Evolutionary conservation across 2,797 vertebrate species (phyloP), one percentile per base, ranked within the genome.

Genomic region (Pteronotus mesoamericanus): DNA sequence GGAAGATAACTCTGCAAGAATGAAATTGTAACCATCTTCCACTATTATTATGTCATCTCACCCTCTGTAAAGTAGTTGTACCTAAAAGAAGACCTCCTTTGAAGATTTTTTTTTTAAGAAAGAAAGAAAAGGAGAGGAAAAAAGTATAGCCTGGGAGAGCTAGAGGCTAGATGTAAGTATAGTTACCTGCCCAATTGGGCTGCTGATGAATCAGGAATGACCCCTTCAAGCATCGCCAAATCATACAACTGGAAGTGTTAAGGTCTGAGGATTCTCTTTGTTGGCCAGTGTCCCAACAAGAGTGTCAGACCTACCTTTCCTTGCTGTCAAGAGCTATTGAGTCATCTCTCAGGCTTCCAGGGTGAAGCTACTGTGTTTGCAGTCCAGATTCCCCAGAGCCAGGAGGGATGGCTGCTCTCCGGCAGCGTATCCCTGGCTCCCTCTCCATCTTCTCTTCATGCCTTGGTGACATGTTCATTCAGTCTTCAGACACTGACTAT

Each of bases 1-100:
- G 44, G 92, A 97, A 88, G 95, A 96, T 85, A 96, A 89, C 59
- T 87, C 86, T 95, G 95, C 87, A 96, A 94, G 86, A 95, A 97
- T 94, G 79, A 96, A 97, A 97, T 98, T 96, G 97, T 96, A 97
- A 96, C 90, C 88, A 94, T 97, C 95, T 97, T 96, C 94, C 87
- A 95, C 94, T 94, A 96, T 96, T 96, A 95, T 92, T 96, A 95
- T 93, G 95, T 97, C 97, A 97, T 97, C 55, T 95, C 15, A 86
- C 8, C 57, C 85, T 97, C 92, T 97, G 97, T 95, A 97, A 97
- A 97, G 97, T 61, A 69, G 91, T 75, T 96, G 72, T 96, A 95
- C 82, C 96, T 96, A 96, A 96, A 94, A 94, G 94, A 91, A 94
- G 92, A 95, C 42, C 84, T 97, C 83, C 84, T 96, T 97, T 5